Evolutionary conservation across 2,113 vertebrate genomes (phyloP).

Genomic region (Podiceps cristatus): DNA sequence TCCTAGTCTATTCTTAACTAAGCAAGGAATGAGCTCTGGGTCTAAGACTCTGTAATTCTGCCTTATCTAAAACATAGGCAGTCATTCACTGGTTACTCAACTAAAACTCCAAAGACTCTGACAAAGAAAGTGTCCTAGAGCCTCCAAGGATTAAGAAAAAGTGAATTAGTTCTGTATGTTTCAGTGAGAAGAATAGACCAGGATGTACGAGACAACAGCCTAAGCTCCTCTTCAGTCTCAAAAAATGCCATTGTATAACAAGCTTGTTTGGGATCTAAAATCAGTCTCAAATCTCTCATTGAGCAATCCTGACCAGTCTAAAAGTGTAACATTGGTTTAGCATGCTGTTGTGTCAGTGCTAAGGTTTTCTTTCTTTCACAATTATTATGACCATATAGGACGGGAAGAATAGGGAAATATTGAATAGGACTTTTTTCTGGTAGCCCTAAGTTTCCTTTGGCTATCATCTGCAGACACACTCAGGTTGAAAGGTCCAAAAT

Average conservation of each 20-base stretch:
- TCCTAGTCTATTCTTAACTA: not conserved
- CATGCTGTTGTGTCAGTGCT: not conserved
- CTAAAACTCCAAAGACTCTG: not conserved
- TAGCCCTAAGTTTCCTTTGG: not conserved
- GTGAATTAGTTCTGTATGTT: not conserved
- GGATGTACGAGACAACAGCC: not conserved
- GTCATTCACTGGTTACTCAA: not conserved
- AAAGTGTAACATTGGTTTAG: not conserved
- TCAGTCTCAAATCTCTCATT: not conserved
- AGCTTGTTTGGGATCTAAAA: not conserved
- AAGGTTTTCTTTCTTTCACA: not conserved
- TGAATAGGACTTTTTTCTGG: not conserved
- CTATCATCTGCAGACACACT: not conserved
- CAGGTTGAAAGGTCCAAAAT: not conserved
- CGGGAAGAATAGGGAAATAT: not conserved
- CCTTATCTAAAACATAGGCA: not conserved
- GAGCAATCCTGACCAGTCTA: not conserved
- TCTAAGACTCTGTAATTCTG: not conserved
- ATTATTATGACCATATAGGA: not conserved
- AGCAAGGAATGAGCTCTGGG: not conserved
- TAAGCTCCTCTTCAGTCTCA: not conserved
- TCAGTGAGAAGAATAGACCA: not conserved
- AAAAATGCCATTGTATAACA: not conserved
- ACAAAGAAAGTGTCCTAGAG: not conserved
- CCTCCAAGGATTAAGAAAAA: not conserved